Base-by-base conservation (phyloP, 2,888 invertebrate species). In the Stenotaenia linearis region DNA sequence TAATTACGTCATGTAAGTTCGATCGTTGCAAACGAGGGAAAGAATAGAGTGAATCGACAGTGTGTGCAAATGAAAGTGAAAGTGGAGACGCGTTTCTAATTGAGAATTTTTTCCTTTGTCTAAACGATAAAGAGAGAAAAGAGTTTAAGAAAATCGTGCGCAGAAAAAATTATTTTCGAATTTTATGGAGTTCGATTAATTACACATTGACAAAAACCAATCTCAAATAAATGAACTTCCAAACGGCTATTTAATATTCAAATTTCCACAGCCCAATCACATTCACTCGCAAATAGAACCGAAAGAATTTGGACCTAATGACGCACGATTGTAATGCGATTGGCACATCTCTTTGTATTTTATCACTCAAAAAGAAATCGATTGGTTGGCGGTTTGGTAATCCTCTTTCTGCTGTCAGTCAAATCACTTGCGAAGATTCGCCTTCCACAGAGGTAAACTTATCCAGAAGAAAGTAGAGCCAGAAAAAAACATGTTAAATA, bases 321-420 rank as follows among this genome's bases (percentile, higher is more conserved):
- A 61, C 61, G 61, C 61, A 61, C 61, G 61, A 61, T 61, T 61
- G 61, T 61, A 61, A 61, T 61, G 61, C 61, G 25, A 61, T 61
- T 61, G 61, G 61, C 61, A 61, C 61, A 25, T 61, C 61, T 61
- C 61, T 61, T 61, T 61, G 61, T 61, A 61, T 61, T 45, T 61
- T 61, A 61, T 61, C 61, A 61, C 61, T 61, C 61, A 61, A 61
- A 61, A 23, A 61, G 61, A 61, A 61, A 61, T 61, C 61, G 61
- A 61, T 61, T 61, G 61, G 61, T 61, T 61, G 61, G 61, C 10
- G 61, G 61, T 61, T 61, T 61, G 23, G 61, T 61, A 61, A 61
- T 61, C 61, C 61, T 61, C 61, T 61, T 61, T 61, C 61, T 61
- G 23, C 61, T 61, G 61, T 61, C 61, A 61, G 12, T 61, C 61